These are phyloP conservation scores for Bimastos eiseni DNA, from an alignment of 2,888 invertebrate species.

Conservation along the genomic window DNA sequence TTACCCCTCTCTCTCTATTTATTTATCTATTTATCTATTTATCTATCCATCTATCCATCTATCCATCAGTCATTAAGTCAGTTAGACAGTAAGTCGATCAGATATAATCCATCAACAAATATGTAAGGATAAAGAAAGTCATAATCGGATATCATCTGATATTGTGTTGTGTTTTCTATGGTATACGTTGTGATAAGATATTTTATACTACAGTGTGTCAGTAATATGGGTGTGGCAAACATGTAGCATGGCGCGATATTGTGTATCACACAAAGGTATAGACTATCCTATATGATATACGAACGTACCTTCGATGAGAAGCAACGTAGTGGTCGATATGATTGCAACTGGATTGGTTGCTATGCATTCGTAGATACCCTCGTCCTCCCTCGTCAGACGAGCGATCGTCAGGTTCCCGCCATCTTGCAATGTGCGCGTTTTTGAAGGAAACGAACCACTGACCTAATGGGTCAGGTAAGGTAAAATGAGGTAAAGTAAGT, in stretches of 20 bases:
- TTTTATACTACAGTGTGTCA: no score
- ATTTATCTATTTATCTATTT: neutral
- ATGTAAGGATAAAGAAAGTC: neutral
- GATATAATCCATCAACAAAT: neutral
- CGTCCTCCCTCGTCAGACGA: slow-evolving; percentile 82
- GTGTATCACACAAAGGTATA: neutral
- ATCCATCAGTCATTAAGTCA: neutral
- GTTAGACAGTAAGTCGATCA: neutral
- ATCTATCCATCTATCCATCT: neutral
- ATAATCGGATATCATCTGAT: neutral
- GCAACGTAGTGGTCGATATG: slow-evolving; percentile 74
- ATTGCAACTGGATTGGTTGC: slow-evolving; percentile 93
- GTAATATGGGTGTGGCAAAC: no score
- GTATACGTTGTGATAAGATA: neutral
- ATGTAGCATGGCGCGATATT: neutral
- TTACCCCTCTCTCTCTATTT: neutral
- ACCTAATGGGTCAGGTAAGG: slow-evolving; percentile 66
- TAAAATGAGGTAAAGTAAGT: neutral
- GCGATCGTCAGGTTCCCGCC: slow-evolving; percentile 91
- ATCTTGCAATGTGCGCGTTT: slow-evolving; percentile 69
- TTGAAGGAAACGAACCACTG: slow-evolving; percentile 70
- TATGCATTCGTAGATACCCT: slow-evolving; percentile 93
- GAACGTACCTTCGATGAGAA: slow-evolving; percentile 59
- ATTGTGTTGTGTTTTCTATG: neutral
- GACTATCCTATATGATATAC: neutral